Percentiles rank a stretch among this genome's conserved stretches.
Evolutionary conservation across 2,113 vertebrate species (phyloP).

Genomic region (Vulpes lagopus): DNA sequence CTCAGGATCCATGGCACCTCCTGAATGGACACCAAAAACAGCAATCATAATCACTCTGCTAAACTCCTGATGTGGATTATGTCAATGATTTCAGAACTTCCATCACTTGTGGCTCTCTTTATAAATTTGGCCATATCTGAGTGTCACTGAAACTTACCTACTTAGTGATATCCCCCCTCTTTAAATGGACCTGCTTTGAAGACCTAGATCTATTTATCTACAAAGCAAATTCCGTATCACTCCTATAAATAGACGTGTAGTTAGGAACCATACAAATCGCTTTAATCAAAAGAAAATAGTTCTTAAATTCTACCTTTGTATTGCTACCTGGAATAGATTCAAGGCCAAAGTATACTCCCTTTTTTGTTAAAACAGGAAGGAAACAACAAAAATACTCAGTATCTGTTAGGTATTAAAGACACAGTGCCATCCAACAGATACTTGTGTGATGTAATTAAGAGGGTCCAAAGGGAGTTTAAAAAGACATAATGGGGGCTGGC

Average conservation of each 20-base stretch:
- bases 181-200: not conserved
- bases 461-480: not conserved
- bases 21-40: not conserved
- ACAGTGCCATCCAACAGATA: not conserved
- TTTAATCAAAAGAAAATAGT: not conserved
- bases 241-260: not conserved
- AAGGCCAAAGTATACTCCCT: not conserved
- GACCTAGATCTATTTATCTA: not conserved
- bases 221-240: not conserved
- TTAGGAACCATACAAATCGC: not conserved
- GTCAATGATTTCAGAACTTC: not conserved
- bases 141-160: not conserved
- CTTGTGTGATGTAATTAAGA: not conserved
- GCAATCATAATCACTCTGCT: not conserved
- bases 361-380: not conserved
- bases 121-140: not conserved
- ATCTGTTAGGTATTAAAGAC: not conserved
- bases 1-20: not conserved
- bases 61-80: fast-evolving
- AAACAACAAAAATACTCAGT: not conserved
- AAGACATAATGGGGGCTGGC: not conserved
- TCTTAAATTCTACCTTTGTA: not conserved
- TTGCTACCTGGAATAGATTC: not conserved
- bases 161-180: not conserved
- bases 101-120: not conserved